Percentiles rank a stretch among this genome's conserved stretches.
These are phyloP conservation scores for Clamator glandarius DNA, from an alignment of 2,797 vertebrate genomes.

Conservation along the genomic window DNA sequence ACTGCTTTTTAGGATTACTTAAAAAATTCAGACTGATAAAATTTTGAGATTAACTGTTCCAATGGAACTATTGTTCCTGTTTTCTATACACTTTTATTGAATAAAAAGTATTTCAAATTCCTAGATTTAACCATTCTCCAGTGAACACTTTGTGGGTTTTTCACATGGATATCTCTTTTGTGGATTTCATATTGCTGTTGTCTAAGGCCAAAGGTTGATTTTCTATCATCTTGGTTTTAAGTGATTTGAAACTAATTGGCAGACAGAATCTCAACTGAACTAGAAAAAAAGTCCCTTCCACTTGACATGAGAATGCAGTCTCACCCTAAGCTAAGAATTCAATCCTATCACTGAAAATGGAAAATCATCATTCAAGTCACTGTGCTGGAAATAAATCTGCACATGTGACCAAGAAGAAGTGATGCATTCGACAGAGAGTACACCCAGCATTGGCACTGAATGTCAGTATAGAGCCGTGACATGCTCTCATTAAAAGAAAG, in stretches of 20 bases:
- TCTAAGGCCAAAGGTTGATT: neutral
- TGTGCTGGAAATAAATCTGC: neutral
- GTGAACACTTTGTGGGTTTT: neutral
- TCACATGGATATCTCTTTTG: neutral
- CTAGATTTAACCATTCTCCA: neutral
- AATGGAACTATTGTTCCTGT: neutral
- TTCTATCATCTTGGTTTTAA: neutral
- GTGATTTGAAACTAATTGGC: neutral
- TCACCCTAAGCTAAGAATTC: neutral
- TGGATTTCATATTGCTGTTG: neutral
- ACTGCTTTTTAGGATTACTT: neutral
- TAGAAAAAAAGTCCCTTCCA: neutral
- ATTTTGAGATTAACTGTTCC: neutral
- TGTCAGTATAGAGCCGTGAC: neutral
- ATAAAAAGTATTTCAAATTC: neutral
- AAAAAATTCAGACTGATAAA: neutral
- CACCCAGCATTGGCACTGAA: neutral
- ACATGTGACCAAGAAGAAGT: neutral
- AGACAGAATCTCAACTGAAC: neutral
- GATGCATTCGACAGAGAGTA: neutral
- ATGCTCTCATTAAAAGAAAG: neutral
- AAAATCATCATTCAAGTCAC: constrained; percentile 4
- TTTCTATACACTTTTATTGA: neutral
- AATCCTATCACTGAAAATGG: neutral
- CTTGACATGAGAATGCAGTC: neutral